Evolutionary conservation across 2,797 vertebrate species (phyloP).

Genomic region (Hoplostethus atlanticus): DNA sequence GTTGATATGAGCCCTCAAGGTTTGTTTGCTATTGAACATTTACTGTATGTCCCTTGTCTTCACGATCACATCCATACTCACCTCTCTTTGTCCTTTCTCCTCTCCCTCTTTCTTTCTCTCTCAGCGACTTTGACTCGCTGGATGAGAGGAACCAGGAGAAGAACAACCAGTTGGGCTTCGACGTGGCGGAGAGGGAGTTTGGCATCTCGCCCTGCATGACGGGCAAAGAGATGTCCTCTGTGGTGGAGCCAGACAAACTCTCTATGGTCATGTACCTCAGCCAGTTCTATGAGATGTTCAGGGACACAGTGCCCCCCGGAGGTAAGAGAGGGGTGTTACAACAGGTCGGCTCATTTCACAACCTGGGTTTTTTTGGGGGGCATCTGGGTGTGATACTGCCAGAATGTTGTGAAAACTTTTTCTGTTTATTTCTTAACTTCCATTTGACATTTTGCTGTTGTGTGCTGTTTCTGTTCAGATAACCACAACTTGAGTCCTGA

Average conservation of each 20-base stretch:
- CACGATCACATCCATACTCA: no score
- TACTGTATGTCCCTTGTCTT: no score
- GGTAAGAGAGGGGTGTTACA: slow-evolving; percentile 83
- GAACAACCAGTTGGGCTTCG: slow-evolving; percentile 97
- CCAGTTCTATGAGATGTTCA: slow-evolving; percentile 99
- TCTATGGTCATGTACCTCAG: slow-evolving; percentile 99
- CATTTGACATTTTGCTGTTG: background rate
- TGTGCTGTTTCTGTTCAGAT: slow-evolving; percentile 77
- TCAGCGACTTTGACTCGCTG: slow-evolving; percentile 94
- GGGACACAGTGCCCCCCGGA: slow-evolving; percentile 92
- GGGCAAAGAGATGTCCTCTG: slow-evolving; percentile 97
- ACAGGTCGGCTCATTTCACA: background rate
- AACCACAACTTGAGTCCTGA: slow-evolving; percentile 92
- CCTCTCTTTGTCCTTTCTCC: background rate
- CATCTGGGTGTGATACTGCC: no score
- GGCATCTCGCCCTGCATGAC: slow-evolving; percentile 99
- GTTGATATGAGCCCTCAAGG: no score
- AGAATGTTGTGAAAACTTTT: background rate
- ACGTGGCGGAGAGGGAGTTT: slow-evolving; percentile 95
- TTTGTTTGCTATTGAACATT: no score
- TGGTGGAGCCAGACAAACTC: slow-evolving; percentile 96
- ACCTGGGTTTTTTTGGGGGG: background rate
- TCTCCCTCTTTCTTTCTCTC: background rate
- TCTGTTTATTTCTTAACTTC: background rate
- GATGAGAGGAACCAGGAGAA: slow-evolving; percentile 92